Evolutionary conservation across 2,113 vertebrate species (phyloP).

Genomic region (Antigone vipio): DNA sequence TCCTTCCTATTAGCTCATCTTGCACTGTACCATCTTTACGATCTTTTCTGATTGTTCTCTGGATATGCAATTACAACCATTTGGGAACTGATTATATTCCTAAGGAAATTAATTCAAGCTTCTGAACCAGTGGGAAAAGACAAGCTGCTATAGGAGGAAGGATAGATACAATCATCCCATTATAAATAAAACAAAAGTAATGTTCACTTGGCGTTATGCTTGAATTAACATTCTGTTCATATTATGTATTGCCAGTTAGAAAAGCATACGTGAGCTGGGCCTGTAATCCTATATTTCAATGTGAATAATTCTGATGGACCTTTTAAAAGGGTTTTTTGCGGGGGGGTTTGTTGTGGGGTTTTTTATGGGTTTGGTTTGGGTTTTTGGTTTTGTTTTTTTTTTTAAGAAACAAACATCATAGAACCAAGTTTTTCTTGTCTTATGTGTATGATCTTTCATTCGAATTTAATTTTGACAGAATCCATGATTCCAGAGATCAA

Average conservation of each 20-base stretch:
- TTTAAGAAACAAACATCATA: not conserved
- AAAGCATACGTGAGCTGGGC: accelerated
- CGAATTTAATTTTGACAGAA: not conserved
- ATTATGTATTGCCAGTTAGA: not conserved
- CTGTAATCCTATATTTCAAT: not conserved
- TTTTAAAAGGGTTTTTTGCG: not conserved
- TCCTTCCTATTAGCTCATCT: not conserved
- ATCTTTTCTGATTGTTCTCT: not conserved
- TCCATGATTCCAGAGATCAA: not conserved
- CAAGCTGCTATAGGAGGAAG: not conserved
- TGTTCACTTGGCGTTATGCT: accelerated
- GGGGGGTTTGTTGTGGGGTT: no score
- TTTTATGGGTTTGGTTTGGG: no score
- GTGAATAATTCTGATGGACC: not conserved
- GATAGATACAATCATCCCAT: not conserved
- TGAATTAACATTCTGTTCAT: not conserved
- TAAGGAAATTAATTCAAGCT: not conserved
- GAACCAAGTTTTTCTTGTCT: not conserved
- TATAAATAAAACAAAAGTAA: not conserved
- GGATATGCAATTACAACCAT: not conserved
- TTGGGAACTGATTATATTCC: not conserved
- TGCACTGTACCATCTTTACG: not conserved
- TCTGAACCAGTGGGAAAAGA: not conserved
- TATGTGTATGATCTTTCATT: not conserved
- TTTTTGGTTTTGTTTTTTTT: no score